Evolutionary conservation across 2,797 vertebrate genomes (phyloP).

Genomic region (Denticeps clupeoides): DNA sequence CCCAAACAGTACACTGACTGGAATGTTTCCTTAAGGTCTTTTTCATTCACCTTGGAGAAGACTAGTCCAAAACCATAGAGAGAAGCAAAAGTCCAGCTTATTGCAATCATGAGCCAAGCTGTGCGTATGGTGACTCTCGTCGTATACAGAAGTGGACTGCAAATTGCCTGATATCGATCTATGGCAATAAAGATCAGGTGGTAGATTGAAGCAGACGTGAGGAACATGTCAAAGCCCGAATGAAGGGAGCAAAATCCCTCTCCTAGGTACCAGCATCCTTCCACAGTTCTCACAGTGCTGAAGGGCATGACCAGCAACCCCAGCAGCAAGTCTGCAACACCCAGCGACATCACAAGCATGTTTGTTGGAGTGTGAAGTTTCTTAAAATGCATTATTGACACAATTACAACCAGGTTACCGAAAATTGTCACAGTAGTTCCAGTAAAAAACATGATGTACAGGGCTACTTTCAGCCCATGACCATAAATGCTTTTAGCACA

Average conservation of each 20-base stretch:
- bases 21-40: conserved; percentile 45
- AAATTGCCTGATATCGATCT: conserved; percentile 58
- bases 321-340: conserved; percentile 50
- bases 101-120: conserved; percentile 36
- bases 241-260: conserved; percentile 53
- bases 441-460: conserved; percentile 33
- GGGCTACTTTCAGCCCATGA: conserved; percentile 5
- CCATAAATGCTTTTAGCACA: conserved; percentile 26
- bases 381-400: conserved; percentile 59
- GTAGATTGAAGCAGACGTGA: conserved; percentile 57
- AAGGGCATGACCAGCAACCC: conserved; percentile 58
- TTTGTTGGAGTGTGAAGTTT: conserved; percentile 64
- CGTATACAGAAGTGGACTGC: conserved; percentile 48
- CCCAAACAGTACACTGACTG: conserved; percentile 39
- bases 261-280: conserved; percentile 62
- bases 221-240: conserved; percentile 53
- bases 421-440: conserved; percentile 44
- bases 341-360: conserved; percentile 60
- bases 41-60: conserved; percentile 45
- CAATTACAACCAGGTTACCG: conserved; percentile 58
- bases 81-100: conserved; percentile 47
- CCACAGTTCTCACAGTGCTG: conserved; percentile 46
- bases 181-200: conserved; percentile 58
- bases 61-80: conserved; percentile 49
- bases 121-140: conserved; percentile 39